Conservation (phyloP, 2,888 invertebrate genomes). For the Myopa testacea region DNA sequence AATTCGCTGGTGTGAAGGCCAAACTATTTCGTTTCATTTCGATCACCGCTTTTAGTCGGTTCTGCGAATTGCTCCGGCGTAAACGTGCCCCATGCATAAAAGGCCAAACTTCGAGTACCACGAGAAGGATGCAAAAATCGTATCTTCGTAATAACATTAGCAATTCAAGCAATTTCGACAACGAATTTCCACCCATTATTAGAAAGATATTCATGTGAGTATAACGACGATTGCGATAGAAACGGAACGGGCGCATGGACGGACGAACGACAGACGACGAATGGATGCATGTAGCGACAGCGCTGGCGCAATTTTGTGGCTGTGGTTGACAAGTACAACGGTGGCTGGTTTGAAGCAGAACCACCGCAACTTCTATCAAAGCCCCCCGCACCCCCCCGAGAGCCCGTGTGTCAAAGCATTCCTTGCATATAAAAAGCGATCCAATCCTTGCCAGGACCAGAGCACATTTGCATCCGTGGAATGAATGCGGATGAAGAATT, state of each 20-base stretch:
- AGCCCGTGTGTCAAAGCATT: conserved; percentile 27
- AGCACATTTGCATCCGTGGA: conserved; percentile 29
- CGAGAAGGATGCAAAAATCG: conserved; percentile 29
- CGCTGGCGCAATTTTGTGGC: conserved; percentile 24
- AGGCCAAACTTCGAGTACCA: conserved; percentile 20
- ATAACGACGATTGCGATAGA: conserved; percentile 21
- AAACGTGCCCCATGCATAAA: conserved; percentile 14
- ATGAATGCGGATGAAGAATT: conserved; percentile 11
- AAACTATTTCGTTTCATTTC: conserved; percentile 21
- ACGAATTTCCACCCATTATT: conserved; percentile 47
- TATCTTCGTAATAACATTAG: conserved; percentile 27
- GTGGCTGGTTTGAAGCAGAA: not conserved
- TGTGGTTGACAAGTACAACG: conserved; percentile 31
- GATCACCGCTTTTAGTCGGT: not conserved
- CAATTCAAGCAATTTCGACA: conserved; percentile 47
- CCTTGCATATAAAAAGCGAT: conserved; percentile 27
- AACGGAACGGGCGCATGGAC: not conserved
- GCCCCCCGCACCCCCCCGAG: not conserved
- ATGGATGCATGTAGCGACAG: conserved; percentile 9
- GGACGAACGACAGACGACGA: not conserved
- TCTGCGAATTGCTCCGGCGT: not conserved
- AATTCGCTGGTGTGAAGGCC: not conserved
- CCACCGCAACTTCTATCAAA: not conserved
- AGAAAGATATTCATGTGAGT: conserved; percentile 39
- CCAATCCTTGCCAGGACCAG: conserved; percentile 26